Evolutionary conservation across 2,113 vertebrate species (phyloP).

Genomic region (Rhabdomys dilectus): DNA sequence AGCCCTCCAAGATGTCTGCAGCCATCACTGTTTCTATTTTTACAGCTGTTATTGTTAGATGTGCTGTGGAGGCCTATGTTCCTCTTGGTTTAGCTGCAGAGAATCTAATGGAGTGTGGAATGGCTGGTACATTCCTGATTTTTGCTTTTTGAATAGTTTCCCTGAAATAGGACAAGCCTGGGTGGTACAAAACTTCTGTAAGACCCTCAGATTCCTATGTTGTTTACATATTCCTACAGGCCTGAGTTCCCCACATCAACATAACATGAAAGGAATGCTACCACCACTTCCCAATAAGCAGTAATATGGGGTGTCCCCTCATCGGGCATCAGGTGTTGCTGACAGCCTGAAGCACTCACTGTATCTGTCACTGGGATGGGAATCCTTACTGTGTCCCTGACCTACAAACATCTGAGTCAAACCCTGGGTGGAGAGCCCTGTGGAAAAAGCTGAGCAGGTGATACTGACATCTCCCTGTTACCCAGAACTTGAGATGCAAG

Average conservation of each 20-base stretch:
- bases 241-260: neutral
- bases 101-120: no score
- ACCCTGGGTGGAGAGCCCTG: neutral
- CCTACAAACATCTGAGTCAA: neutral
- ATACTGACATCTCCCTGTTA: neutral
- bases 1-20: accelerated
- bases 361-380: neutral
- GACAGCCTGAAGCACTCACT: neutral
- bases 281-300: neutral
- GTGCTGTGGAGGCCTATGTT: neutral
- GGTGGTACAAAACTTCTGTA: neutral
- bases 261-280: neutral
- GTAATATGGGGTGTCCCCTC: neutral
- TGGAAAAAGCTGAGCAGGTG: neutral
- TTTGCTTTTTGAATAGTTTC: neutral
- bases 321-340: neutral
- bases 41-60: neutral
- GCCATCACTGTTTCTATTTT: neutral
- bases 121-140: neutral
- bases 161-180: neutral
- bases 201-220: neutral
- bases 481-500: neutral
- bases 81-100: neutral
- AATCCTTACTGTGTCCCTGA: neutral
- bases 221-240: neutral